A percentile compares a stretch with the other conserved stretches of the same genome.
Evolutionary conservation across 2,797 vertebrate species (phyloP).

Genomic region (Loris lydekkerianus): DNA sequence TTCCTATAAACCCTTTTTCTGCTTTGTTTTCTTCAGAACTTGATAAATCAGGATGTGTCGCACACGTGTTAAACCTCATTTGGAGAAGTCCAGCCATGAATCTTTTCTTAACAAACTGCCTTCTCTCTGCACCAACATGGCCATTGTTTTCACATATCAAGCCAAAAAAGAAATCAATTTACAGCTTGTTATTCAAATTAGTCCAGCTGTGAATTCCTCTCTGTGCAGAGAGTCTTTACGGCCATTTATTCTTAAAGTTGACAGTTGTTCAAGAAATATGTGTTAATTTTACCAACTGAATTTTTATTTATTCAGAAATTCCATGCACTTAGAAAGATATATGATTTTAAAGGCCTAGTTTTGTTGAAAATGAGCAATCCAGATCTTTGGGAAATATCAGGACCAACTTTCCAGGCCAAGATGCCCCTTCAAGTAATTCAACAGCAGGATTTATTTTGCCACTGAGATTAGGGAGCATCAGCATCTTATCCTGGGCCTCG

Average conservation of each 20-base stretch:
- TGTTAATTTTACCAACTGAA: conserved; percentile 79
- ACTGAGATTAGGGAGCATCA: conserved; percentile 22
- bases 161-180: conserved; percentile 77
- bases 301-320: conserved; percentile 78
- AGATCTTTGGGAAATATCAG: conserved; percentile 31
- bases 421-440: conserved; percentile 51
- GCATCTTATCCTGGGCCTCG: conserved; percentile 30
- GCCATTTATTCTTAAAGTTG: conserved; percentile 71
- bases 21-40: conserved; percentile 60
- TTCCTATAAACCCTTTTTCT: conserved; percentile 24
- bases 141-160: conserved; percentile 67
- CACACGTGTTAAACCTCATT: conserved; percentile 48
- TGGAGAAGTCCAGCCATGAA: conserved; percentile 46
- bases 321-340: conserved; percentile 38
- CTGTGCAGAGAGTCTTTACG: conserved; percentile 63
- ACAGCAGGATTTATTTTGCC: conserved; percentile 65
- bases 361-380: conserved; percentile 57
- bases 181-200: conserved; percentile 77
- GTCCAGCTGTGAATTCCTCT: conserved; percentile 70
- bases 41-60: conserved; percentile 46
- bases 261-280: conserved; percentile 72
- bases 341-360: background rate
- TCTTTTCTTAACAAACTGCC: conserved; percentile 72
- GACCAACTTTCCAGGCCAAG: conserved; percentile 45
- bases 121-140: conserved; percentile 46